These are phyloP conservation scores for Chymomyza caudatula DNA, from an alignment of 2,888 invertebrate species.

Conservation along the genomic window DNA sequence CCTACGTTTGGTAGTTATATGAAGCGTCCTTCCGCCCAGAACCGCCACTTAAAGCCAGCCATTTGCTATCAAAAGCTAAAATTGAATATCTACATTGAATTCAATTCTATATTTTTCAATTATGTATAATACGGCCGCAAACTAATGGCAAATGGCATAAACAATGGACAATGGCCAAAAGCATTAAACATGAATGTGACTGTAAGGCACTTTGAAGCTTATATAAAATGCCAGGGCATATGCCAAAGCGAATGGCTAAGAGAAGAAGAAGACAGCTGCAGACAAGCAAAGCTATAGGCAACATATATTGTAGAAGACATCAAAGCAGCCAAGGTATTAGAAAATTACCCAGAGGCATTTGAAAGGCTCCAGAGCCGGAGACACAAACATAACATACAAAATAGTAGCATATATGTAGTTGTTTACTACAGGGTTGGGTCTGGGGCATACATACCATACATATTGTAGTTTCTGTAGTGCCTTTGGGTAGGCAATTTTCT, in stretches of 20 bases:
- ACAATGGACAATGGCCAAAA: neutral
- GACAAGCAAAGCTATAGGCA: neutral
- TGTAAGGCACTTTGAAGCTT: too few relatives aligned
- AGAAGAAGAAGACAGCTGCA: constrained; percentile 8
- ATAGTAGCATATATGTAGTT: neutral
- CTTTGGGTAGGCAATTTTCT: constrained; percentile 30
- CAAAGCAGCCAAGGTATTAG: constrained; percentile 26
- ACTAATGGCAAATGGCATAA: neutral
- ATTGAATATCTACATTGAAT: too few relatives aligned
- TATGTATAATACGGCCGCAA: neutral
- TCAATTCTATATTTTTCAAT: neutral
- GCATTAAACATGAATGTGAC: too few relatives aligned
- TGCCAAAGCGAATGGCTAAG: too few relatives aligned
- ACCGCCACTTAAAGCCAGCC: too few relatives aligned
- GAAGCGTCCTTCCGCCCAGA: too few relatives aligned
- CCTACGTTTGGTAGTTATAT: too few relatives aligned
- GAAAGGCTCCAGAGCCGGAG: constrained; percentile 9
- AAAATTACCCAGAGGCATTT: constrained; percentile 34
- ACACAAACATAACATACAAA: neutral
- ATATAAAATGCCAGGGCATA: too few relatives aligned
- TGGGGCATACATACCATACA: too few relatives aligned
- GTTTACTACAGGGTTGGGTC: neutral
- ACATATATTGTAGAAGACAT: constrained; percentile 5
- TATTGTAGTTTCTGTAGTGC: neutral
- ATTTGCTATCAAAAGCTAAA: too few relatives aligned